Base-by-base conservation (phyloP, 2,888 invertebrate genomes). In the Euzophera pinguis region DNA sequence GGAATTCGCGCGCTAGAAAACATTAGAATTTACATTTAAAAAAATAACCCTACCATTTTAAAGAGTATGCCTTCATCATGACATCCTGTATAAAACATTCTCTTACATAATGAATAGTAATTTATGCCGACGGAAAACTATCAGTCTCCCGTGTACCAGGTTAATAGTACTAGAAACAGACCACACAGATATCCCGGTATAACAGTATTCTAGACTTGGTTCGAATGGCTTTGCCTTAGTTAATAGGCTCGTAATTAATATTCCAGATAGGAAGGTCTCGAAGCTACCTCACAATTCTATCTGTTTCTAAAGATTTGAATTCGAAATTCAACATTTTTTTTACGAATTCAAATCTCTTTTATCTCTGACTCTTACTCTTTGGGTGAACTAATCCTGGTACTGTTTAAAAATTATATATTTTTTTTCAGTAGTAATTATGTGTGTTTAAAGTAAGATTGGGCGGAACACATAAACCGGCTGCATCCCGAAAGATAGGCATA, bases 1-100 rank as follows among this genome's bases (percentile, higher is more conserved):
- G 71, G 62, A 56, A 62, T 69, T 75, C 62, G 69, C 69, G 69
- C 62, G 63, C 55, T 54, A 59, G 57, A 60, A 60, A 65, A 65
- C 70, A 73, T 74, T 78, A 73, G 68, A 67, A 63, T 55, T 55
- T 54, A 59, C 57, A 65, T 54, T 62, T 62, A 61, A 75, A 75
- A 75, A 76, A 77, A 69, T 62, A 64, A 34, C 52, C 62, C 58
- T 63, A 59, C 66, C 60, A 61, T 61, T 71, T 69, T 66, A 72
- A 75, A 74, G 74, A 73, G 75, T 75, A 63, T 75, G 64, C 72
- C 75, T 78, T 78, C 78, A 82, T 82, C 84, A 82, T 78, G 75
- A 82, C 80, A 85, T 88, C 86, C 86, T 81, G 84, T 60, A 78
- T 84, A 85, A 86, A 86, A 76, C 84, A 85, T 83, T 81, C 76